Evolutionary conservation across 2,113 vertebrate genomes (phyloP).

Genomic region (Nesoenas mayeri): DNA sequence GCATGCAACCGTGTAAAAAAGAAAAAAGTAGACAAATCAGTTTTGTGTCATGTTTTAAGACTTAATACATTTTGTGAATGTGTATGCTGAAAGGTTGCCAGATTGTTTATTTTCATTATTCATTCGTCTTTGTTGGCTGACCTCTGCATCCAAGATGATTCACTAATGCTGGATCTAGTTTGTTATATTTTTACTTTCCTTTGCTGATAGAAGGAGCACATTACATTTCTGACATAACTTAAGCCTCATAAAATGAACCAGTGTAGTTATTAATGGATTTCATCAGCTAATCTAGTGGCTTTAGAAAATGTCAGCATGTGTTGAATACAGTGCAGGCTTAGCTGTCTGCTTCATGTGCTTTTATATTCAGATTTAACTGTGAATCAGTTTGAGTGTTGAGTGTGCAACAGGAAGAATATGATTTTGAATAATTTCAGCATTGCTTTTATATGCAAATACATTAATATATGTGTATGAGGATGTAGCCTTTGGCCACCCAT

Average conservation of each 20-base stretch:
- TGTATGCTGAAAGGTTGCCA: background rate
- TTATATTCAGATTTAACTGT: background rate
- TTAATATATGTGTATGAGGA: background rate
- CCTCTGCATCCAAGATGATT: slow-evolving; percentile 26
- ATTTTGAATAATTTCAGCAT: background rate
- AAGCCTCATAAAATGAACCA: slow-evolving; percentile 17
- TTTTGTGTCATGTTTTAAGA: background rate
- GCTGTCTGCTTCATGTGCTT: background rate
- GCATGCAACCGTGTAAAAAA: background rate
- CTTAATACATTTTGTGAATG: background rate
- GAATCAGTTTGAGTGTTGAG: background rate
- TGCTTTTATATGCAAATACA: background rate
- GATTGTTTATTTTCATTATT: slow-evolving; percentile 37
- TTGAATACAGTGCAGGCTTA: background rate
- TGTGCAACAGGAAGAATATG: background rate
- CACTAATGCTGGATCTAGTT: background rate
- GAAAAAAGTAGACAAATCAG: background rate
- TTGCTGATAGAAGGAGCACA: background rate
- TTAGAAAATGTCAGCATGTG: slow-evolving; percentile 25
- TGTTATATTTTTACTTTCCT: slow-evolving; percentile 33
- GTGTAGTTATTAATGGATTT: slow-evolving; percentile 51
- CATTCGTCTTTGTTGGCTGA: slow-evolving; percentile 35
- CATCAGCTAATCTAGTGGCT: slow-evolving; percentile 6
- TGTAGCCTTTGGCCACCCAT: background rate
- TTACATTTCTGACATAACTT: slow-evolving; percentile 47